Percentiles rank a stretch among this genome's conserved stretches.
phyloP scores from a whole-genome alignment of 2,797 vertebrate genomes.

The Manis pentadactyla region DNA sequence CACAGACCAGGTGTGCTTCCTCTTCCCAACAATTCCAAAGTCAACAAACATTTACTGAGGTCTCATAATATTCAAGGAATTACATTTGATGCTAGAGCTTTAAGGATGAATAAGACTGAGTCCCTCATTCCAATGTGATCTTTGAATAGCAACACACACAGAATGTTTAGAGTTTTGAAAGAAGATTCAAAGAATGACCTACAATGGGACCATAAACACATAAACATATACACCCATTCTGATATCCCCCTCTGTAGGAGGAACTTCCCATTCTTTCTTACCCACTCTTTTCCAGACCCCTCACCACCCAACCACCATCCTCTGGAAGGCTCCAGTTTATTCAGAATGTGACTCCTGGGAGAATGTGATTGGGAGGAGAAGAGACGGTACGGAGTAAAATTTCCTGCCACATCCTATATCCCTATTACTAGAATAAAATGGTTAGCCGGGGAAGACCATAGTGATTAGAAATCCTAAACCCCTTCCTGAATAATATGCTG shows the following conservation, averaged over 20 bases:
- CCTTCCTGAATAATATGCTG: not conserved
- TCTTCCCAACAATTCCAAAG: not conserved
- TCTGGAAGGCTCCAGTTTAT: not conserved
- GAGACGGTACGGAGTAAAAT: not conserved
- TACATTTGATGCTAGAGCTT: constrained; percentile 9
- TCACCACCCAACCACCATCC: not conserved
- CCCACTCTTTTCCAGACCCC: not conserved
- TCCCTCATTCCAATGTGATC: not conserved
- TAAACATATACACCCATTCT: not conserved
- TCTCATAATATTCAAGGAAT: not conserved
- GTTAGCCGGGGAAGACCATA: not conserved
- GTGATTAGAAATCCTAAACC: not conserved
- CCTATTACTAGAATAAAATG: not conserved
- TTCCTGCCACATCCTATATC: not conserved
- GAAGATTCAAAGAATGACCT: not conserved
- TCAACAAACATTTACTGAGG: not conserved
- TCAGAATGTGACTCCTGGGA: not conserved
- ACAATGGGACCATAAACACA: not conserved
- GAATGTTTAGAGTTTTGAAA: not conserved
- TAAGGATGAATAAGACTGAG: not conserved
- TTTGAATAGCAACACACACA: not conserved
- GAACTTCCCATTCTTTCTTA: not conserved
- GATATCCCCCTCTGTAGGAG: not conserved
- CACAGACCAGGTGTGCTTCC: not conserved
- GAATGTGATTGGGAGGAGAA: not conserved